A percentile compares a stretch with the other conserved stretches of the same genome.
These are phyloP conservation scores for Pseudomyrmex concolor DNA, from an alignment of 1,140 invertebrate species.

Conservation along the genomic window DNA sequence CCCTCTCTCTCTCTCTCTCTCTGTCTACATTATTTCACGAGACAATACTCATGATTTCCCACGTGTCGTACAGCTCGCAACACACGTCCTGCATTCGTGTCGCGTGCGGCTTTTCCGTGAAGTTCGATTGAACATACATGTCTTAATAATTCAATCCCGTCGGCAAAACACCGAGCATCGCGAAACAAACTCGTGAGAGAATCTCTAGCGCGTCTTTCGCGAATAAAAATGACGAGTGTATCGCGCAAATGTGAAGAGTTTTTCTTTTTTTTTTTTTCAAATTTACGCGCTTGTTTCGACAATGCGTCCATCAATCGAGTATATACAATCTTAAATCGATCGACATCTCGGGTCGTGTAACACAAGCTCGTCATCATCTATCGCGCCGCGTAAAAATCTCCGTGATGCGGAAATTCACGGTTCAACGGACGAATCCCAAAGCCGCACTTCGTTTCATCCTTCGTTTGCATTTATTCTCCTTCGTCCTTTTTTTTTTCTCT, in stretches of 20 bases:
- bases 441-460: constrained; percentile 8
- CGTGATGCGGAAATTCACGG: constrained; percentile 34
- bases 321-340: not conserved
- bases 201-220: too few species aligned
- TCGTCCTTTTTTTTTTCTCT: not conserved
- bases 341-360: constrained; percentile 2
- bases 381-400: constrained; percentile 27
- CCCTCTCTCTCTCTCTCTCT: not conserved
- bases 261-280: too few species aligned
- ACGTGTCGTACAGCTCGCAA: constrained; percentile 20
- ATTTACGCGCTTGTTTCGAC: not conserved
- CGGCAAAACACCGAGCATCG: not conserved
- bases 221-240: too few species aligned
- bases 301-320: not conserved
- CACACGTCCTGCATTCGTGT: not conserved
- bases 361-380: not conserved
- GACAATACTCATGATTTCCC: constrained; percentile 57
- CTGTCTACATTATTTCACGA: not conserved
- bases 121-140: not conserved
- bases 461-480: constrained; percentile 22
- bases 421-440: constrained; percentile 25
- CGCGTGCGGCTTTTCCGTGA: not conserved
- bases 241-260: too few species aligned
- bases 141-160: not conserved
- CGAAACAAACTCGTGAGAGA: not conserved